A percentile compares a stretch with the other conserved stretches of the same genome.
Evolutionary conservation across 2,113 vertebrate genomes (phyloP).

Genomic region (Hippocampus zosterae): DNA sequence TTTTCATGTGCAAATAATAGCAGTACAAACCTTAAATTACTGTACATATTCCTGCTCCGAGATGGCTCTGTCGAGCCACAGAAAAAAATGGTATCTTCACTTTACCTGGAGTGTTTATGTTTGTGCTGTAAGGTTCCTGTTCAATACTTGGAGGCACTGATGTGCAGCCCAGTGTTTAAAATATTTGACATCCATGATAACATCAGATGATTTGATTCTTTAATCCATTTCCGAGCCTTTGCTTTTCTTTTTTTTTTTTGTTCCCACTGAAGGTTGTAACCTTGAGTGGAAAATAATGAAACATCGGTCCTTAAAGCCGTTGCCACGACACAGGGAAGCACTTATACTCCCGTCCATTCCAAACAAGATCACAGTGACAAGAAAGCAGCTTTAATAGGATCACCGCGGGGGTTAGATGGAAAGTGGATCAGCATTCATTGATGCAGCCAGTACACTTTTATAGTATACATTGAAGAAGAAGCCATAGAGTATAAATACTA

Average conservation of each 20-base stretch:
- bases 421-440: conserved; percentile 23
- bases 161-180: conserved; percentile 5
- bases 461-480: conserved; percentile 10
- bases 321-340: conserved; percentile 33
- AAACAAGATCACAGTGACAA: conserved; percentile 51
- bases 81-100: conserved; percentile 4
- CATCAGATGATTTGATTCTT: conserved; percentile 47
- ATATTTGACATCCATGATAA: conserved; percentile 38
- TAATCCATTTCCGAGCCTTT: conserved; percentile 30
- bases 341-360: conserved; percentile 38
- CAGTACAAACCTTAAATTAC: neutral
- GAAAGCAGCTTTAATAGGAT: conserved; percentile 55
- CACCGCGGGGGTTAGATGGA: conserved; percentile 41
- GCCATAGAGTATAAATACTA: conserved; percentile 4
- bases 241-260: conserved; percentile 5
- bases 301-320: conserved; percentile 26
- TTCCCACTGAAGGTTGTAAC: conserved; percentile 46
- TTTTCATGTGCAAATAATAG: no score
- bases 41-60: conserved; percentile 23
- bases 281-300: conserved; percentile 42
- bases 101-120: conserved; percentile 1
- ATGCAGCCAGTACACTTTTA: conserved; percentile 24
- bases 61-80: conserved; percentile 59
- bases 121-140: conserved; percentile 10
- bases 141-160: conserved; percentile 3